Evolutionary conservation across 92 coral and sea anemone genomes (phyloP), one percentile per base, ranked within the genome.

Genomic region (Porites rus): DNA sequence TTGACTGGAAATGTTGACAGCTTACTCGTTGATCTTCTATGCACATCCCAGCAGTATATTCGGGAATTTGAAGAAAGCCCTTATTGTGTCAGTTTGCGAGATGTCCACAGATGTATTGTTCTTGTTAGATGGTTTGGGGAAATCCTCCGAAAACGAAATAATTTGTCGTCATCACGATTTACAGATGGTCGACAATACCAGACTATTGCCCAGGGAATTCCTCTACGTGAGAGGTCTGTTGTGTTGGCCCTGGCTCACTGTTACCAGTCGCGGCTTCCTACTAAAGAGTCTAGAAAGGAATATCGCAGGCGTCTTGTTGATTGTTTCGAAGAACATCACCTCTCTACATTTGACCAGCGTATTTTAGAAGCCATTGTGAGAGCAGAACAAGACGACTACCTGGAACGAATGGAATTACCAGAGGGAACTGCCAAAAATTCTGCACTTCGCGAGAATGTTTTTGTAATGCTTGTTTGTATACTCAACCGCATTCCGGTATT

Each of bases 401-500:
- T 97, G 13, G 88, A 89, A 19, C 88, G 99, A 67, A 97, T 97
- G 99, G 99, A 97, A 86, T 96, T 97, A 25, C 99, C 99, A 67
- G 84, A 89, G 10, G 99, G 99, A 80, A 97, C 98, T 56, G 99
- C 99, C 10, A 91, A 89, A 62, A 97, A 97, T 84, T 98, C 96
- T 18, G 99, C 99, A 16, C 94, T 97, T 68, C 99, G 99, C 5
- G 99, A 97, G 65, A 97, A 97, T 69, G 98, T 97, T 62, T 97
- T 97, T 74, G 97, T 97, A 68, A 97, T 95, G 89, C 88, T 97
- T 20, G 98, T 97, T 59, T 95, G 98, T 90, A 97, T 97, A 81
- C 87, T 97, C 21, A 97, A 95, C 84, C 96, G 83, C 56, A 97
- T 97, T 67, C 99, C 99, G 6, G 98, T 97, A 59, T 97, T 97